Percentiles rank a stretch among this genome's conserved stretches.
phyloP scores from a whole-genome alignment of 2,797 vertebrate species.

The Sebastes diploproa region DNA sequence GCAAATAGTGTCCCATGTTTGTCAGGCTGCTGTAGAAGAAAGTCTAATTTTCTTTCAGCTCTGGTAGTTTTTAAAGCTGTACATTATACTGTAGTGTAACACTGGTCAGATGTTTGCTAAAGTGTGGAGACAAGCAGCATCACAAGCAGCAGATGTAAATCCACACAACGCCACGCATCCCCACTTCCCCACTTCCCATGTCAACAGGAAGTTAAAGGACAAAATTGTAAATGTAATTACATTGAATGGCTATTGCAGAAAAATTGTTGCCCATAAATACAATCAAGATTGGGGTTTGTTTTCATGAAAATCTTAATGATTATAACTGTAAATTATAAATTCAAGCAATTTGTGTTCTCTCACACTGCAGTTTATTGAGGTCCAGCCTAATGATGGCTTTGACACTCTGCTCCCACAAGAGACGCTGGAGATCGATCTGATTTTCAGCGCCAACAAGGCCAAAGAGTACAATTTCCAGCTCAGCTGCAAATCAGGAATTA shows the following conservation, averaged over 20 bases:
- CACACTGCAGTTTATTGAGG: constrained; percentile 85
- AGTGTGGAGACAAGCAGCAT: not conserved
- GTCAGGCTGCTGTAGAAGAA: not conserved
- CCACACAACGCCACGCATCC: not conserved
- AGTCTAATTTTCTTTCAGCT: not conserved
- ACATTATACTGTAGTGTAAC: not conserved
- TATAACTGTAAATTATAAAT: not conserved
- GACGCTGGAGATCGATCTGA: constrained; percentile 83
- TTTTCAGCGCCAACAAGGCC: constrained; percentile 87
- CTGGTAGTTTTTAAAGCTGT: not conserved
- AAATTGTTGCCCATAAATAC: not conserved
- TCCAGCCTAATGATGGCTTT: constrained; percentile 92
- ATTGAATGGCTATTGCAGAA: not conserved
- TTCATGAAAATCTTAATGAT: not conserved
- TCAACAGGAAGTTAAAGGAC: not conserved
- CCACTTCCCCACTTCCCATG: not conserved
- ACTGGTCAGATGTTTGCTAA: not conserved
- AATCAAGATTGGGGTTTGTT: not conserved
- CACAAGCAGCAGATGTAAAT: not conserved
- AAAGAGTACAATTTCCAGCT: constrained; percentile 87
- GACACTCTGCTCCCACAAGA: constrained; percentile 90
- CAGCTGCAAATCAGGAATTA: constrained; percentile 87
- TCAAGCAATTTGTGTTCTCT: constrained; percentile 15
- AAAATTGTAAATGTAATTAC: not conserved
- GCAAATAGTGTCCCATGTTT: not conserved